Conservation (phyloP, 1,140 invertebrate genomes). For the Calosoma granatense region DNA sequence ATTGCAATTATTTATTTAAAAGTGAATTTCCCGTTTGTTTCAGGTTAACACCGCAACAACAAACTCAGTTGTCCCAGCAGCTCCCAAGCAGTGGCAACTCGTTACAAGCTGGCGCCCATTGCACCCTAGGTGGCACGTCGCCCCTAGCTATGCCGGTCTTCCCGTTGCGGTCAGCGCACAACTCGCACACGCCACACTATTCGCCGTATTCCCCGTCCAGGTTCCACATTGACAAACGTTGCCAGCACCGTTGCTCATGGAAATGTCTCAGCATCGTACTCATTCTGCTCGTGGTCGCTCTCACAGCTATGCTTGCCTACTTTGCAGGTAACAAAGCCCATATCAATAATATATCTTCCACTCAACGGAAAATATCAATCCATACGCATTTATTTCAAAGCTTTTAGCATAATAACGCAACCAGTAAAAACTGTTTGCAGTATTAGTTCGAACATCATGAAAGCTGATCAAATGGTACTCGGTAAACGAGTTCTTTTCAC, state of each 20-base stretch:
- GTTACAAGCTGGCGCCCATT: constrained; percentile 30
- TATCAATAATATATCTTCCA: constrained; percentile 3
- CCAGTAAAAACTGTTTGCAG: not conserved
- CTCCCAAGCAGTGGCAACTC: constrained; percentile 31
- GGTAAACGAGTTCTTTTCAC: not conserved
- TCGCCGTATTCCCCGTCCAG: constrained; percentile 78
- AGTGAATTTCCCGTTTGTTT: constrained; percentile 23
- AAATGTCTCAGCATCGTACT: constrained; percentile 86
- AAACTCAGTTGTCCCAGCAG: constrained; percentile 31
- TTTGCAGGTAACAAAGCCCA: constrained; percentile 72
- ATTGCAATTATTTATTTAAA: not conserved
- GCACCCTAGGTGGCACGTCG: constrained; percentile 34
- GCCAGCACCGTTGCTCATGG: constrained; percentile 88
- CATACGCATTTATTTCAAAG: not conserved
- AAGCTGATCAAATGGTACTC: not conserved
- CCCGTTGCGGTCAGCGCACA: constrained; percentile 57
- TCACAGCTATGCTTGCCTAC: constrained; percentile 85
- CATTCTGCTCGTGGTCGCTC: constrained; percentile 75
- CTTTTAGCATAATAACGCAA: not conserved
- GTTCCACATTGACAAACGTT: constrained; percentile 88
- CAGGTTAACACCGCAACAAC: constrained; percentile 42
- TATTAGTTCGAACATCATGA: not conserved
- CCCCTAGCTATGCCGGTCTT: constrained; percentile 72
- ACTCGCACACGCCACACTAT: constrained; percentile 63
- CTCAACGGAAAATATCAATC: constrained; percentile 8